Evolutionary conservation across 2,113 vertebrate species (phyloP).

Genomic region (Noctilio leporinus): DNA sequence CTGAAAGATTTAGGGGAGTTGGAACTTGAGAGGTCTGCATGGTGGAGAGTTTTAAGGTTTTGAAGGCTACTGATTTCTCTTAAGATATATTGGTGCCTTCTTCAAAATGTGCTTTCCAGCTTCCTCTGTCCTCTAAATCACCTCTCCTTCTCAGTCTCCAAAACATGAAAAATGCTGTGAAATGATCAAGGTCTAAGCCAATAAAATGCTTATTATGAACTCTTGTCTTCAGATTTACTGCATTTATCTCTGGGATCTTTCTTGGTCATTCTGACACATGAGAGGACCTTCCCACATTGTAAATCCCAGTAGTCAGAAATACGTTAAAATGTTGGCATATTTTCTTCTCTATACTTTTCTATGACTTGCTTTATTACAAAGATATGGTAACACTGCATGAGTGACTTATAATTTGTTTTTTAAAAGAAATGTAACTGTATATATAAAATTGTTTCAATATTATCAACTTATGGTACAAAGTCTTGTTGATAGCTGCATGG

Average conservation of each 20-base stretch:
- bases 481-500: background rate
- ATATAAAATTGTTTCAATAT: background rate
- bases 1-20: background rate
- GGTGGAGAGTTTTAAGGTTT: background rate
- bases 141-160: too few relatives aligned
- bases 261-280: background rate
- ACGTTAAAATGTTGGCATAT: background rate
- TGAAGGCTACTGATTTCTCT: background rate
- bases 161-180: background rate
- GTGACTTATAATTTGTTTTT: background rate
- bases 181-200: background rate
- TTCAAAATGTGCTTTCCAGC: background rate
- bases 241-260: background rate
- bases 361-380: background rate
- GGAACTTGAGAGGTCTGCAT: background rate
- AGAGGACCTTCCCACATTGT: background rate
- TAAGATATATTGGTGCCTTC: background rate
- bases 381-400: too few relatives aligned
- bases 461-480: background rate
- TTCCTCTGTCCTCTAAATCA: too few relatives aligned
- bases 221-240: background rate
- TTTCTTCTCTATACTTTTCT: background rate
- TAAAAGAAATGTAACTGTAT: background rate
- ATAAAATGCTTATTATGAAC: background rate
- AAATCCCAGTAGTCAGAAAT: background rate